phyloP scores from a whole-genome alignment of 2,888 invertebrate species.

The Ophion ellenae region DNA sequence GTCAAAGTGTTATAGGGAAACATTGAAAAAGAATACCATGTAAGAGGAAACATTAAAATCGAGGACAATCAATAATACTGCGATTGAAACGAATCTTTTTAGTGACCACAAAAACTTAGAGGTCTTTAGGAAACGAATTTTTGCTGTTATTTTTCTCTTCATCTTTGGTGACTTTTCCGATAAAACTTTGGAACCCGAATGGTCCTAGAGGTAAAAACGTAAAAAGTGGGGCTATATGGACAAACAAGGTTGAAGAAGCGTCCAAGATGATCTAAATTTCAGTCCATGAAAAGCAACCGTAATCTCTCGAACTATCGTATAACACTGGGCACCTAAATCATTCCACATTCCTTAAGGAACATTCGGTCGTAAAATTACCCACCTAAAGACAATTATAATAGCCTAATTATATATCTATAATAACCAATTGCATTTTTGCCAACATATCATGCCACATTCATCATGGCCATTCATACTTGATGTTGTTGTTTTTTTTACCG shows the following conservation, averaged over 20 bases:
- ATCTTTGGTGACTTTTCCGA: no score
- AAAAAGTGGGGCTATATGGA: neutral
- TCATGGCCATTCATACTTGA: slow-evolving; percentile 6
- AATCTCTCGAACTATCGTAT: neutral
- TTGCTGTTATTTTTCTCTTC: no score
- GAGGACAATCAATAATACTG: no score
- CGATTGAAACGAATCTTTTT: no score
- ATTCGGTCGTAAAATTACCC: slow-evolving; percentile 14
- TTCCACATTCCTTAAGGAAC: slow-evolving; percentile 4
- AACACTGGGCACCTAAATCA: slow-evolving; percentile 8
- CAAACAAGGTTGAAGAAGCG: neutral
- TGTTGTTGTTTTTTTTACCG: slow-evolving; percentile 18
- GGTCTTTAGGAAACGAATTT: no score
- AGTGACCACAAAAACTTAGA: no score
- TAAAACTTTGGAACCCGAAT: no score
- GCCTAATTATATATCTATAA: slow-evolving; percentile 33
- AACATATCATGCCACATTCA: slow-evolving; percentile 45
- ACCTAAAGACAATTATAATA: slow-evolving; percentile 20
- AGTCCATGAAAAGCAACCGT: neutral
- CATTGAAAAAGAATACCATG: no score
- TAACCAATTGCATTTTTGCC: slow-evolving; percentile 32
- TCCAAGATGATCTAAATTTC: neutral
- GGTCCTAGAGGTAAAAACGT: no score
- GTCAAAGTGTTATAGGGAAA: no score
- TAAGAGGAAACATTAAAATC: no score